Conservation (phyloP, 1,140 invertebrate genomes). For the Palaemon carinicauda region DNA sequence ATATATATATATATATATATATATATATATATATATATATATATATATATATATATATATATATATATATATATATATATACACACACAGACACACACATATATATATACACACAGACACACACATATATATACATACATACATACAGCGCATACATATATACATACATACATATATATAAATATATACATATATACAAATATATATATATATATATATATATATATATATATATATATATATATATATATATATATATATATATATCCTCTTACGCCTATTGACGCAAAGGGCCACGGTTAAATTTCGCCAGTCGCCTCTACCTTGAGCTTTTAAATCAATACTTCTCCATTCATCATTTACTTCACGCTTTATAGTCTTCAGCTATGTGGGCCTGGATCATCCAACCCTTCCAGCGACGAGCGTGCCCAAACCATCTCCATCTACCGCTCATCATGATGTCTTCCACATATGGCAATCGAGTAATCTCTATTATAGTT, state of each 20-base stretch:
- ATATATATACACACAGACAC: not conserved
- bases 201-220: not conserved
- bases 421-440: too few relatives aligned
- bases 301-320: too few relatives aligned
- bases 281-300: too few relatives aligned
- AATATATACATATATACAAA: not conserved
- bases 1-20: not conserved
- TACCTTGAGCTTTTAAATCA: too few relatives aligned
- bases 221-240: not conserved
- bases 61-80: not conserved
- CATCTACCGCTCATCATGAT: too few relatives aligned
- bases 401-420: too few relatives aligned
- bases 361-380: too few relatives aligned
- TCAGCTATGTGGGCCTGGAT: too few relatives aligned
- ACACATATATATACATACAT: not conserved
- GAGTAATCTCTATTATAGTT: too few relatives aligned
- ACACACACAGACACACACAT: not conserved
- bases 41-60: slow-evolving; percentile 5
- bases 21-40: not conserved
- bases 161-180: not conserved
- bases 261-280: too few relatives aligned
- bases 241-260: not conserved
- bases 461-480: too few relatives aligned
- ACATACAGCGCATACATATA: not conserved
- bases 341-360: too few relatives aligned